phyloP scores from a whole-genome alignment of 2,797 vertebrate genomes.

The Onychomys leucogaster region DNA sequence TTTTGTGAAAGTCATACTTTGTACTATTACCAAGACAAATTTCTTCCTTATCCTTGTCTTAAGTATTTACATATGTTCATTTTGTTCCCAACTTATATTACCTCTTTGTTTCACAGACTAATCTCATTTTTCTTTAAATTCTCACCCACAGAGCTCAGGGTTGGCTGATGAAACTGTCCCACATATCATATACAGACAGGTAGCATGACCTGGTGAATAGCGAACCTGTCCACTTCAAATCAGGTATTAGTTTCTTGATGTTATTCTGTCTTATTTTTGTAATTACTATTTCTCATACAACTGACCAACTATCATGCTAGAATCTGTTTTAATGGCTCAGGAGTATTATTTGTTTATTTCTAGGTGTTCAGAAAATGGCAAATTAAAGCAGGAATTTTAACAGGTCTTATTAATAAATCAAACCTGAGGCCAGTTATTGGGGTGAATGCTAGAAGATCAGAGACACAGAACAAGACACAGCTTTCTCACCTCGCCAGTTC shows the following conservation, averaged over 20 bases:
- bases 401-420: too few relatives aligned
- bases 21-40: too few relatives aligned
- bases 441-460: too few relatives aligned
- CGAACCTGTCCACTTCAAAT: neutral
- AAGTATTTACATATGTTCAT: neutral
- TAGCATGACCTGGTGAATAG: neutral
- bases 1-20: accelerated
- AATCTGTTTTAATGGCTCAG: neutral
- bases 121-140: neutral
- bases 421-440: too few relatives aligned
- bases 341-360: neutral
- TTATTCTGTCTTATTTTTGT: neutral
- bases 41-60: neutral
- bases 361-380: neutral
- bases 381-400: too few relatives aligned
- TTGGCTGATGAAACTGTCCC: neutral
- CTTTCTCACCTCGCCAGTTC: too few relatives aligned
- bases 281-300: neutral
- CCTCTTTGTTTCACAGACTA: neutral
- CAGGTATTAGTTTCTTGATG: neutral
- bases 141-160: neutral
- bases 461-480: too few relatives aligned
- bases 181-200: accelerated
- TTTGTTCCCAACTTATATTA: neutral
- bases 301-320: accelerated